Conservation (phyloP, 2,113 vertebrate species). For the Bubo scandiacus region DNA sequence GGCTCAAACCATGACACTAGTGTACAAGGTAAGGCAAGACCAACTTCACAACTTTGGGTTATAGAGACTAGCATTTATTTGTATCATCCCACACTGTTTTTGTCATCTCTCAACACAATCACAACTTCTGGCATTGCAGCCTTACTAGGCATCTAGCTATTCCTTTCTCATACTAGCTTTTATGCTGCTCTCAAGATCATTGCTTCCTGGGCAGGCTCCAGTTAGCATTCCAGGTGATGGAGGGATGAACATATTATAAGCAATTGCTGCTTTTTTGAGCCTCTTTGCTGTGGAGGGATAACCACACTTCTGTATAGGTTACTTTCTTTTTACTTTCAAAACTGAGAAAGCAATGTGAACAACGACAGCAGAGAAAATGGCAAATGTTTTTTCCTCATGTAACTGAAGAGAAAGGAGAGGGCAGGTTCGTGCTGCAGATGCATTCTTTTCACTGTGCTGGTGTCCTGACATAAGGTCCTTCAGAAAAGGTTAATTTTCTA, state of each 20-base stretch:
- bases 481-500: not conserved
- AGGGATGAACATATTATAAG: not conserved
- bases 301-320: not conserved
- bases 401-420: not conserved
- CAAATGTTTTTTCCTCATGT: not conserved
- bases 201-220: not conserved
- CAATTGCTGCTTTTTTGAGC: not conserved
- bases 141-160: not conserved
- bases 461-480: not conserved
- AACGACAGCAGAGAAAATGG: not conserved
- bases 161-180: not conserved
- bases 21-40: not conserved
- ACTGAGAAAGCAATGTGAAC: not conserved
- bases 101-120: not conserved
- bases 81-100: not conserved
- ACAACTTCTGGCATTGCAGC: not conserved
- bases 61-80: not conserved
- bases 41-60: not conserved
- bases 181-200: not conserved
- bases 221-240: not conserved
- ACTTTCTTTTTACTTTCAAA: not conserved
- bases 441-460: not conserved
- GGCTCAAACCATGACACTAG: too few relatives aligned
- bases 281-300: not conserved
- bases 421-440: not conserved